Evolutionary conservation across 2,113 vertebrate genomes (phyloP), one percentile per base, ranked within the genome.

Genomic region (Martes martes): DNA sequence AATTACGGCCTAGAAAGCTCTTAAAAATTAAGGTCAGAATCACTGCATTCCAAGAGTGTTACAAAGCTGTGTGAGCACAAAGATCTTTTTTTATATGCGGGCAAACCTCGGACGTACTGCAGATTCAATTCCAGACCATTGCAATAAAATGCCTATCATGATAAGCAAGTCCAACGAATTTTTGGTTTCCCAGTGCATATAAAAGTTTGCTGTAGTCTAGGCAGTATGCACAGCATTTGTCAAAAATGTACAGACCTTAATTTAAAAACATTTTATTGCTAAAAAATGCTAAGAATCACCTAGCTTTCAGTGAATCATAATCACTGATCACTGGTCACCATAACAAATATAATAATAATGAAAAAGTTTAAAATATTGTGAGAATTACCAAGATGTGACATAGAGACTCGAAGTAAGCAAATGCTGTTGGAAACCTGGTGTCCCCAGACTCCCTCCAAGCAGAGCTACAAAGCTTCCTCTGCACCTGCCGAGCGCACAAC

Each of bases 21-120:
- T 45, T 82, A 26, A 89, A 95, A 59, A 11, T 80, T 69, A 94
- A 98, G 83, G 28, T 89, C 63, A 92, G 65, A 15, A 52, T 73
- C 36, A 18, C 14, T 39, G 63, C 0, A 10, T 74, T 93, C 93
- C 26, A 61, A n/a, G n/a, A 91, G 36, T 28, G 6, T 24, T 33
- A 3, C 5, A 69, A 7, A 94, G 59, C 52, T 23, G 1, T 15
- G 31, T 13, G 39, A 13, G 23, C 92, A 82, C 87, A 80, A 87
- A 42, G 4, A 10, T 55, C 45, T 52, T 59, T 83, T 83, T 42
- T 78, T 45, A 11, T 26, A 39, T 28, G 33, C 36, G 74, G 6
- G 78, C 3, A 50, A 76, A 39, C 14, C 14, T 9, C 4, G 4
- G 74, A 47, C 26, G 1, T 10, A 31, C 26, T 16, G 4, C 74